Conservation (phyloP, 2,113 vertebrate species). For the Amblyornis subalaris region DNA sequence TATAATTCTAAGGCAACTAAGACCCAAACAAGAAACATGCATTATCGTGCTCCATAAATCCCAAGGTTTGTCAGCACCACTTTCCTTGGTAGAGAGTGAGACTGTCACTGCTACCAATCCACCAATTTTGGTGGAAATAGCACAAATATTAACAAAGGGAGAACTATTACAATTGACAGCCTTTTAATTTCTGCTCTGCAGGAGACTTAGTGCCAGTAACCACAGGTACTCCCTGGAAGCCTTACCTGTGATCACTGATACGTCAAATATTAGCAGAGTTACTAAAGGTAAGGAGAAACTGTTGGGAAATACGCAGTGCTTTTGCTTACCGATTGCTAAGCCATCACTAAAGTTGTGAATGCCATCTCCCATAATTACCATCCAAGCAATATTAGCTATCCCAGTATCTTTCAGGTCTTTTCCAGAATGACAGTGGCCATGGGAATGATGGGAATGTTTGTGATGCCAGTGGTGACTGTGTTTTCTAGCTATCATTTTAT, state of each 20-base stretch:
- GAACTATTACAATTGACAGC: background rate
- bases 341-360: slow-evolving; percentile 99
- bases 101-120: background rate
- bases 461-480: slow-evolving; percentile 76
- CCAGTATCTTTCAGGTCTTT: slow-evolving; percentile 95
- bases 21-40: background rate
- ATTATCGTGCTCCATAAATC: background rate
- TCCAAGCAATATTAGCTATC: slow-evolving; percentile 97
- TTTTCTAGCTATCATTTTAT: slow-evolving; percentile 73
- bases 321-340: slow-evolving; percentile 88
- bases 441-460: slow-evolving; percentile 85
- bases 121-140: background rate
- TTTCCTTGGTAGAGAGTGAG: background rate
- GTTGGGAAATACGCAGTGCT: background rate
- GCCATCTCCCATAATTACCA: slow-evolving; percentile 99
- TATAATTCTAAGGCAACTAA: background rate
- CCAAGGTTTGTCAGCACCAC: background rate
- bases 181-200: background rate
- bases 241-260: background rate
- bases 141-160: background rate
- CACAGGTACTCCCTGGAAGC: background rate
- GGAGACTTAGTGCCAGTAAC: background rate
- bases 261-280: background rate
- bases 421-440: slow-evolving; percentile 93
- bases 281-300: background rate